Conservation (phyloP, 2,113 vertebrate species). For the Caranx ignobilis region DNA sequence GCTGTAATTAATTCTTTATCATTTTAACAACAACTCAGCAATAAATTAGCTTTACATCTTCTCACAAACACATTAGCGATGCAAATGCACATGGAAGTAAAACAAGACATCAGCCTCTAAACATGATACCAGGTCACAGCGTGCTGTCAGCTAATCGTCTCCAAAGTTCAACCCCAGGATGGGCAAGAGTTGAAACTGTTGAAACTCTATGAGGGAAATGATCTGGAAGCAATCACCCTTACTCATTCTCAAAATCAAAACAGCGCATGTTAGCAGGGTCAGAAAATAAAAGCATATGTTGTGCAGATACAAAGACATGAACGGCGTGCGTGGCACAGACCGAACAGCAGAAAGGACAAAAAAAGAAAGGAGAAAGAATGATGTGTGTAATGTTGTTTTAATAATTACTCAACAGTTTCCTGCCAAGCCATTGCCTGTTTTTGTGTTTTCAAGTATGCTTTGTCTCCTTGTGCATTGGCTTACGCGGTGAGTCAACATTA, state of each 20-base stretch:
- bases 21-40: neutral
- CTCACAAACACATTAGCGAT: constrained; percentile 13
- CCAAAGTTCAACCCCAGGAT: constrained; percentile 36
- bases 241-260: constrained; percentile 63
- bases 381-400: constrained; percentile 10
- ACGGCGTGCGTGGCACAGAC: constrained; percentile 35
- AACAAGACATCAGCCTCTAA: constrained; percentile 29
- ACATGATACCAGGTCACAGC: constrained; percentile 25
- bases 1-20: constrained; percentile 3
- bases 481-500: constrained; percentile 41
- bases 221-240: constrained; percentile 75
- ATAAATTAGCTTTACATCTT: constrained; percentile 23
- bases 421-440: constrained; percentile 29
- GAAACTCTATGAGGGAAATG: constrained; percentile 39
- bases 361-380: neutral
- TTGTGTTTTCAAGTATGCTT: constrained; percentile 22
- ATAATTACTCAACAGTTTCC: constrained; percentile 47
- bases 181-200: constrained; percentile 39
- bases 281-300: constrained; percentile 72
- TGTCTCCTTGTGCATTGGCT: constrained; percentile 39
- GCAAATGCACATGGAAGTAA: constrained; percentile 1
- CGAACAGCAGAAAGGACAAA: neutral
- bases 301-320: constrained; percentile 45
- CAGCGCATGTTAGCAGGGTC: constrained; percentile 49
- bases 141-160: constrained; percentile 28